phyloP scores from a whole-genome alignment of 1,140 invertebrate genomes.

The Neodiprion virginianus region DNA sequence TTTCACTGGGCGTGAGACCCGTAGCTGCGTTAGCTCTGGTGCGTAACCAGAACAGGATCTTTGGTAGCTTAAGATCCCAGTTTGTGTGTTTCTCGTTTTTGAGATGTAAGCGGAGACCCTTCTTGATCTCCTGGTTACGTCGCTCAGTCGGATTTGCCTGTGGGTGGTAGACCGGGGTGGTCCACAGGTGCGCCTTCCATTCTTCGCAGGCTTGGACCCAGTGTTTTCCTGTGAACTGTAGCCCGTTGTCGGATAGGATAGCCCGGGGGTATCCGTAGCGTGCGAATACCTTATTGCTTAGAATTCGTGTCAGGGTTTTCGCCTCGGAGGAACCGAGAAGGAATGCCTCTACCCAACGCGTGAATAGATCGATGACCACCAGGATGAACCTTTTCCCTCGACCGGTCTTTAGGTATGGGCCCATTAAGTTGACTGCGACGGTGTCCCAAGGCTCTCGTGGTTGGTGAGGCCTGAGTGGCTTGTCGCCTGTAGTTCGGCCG shows the following conservation, averaged over 20 bases:
- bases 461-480: conserved; percentile 9
- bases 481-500: conserved; percentile 7
- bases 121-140: conserved; percentile 38
- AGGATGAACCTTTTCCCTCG: conserved; percentile 28
- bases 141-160: conserved; percentile 39
- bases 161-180: conserved; percentile 40
- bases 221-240: conserved; percentile 28
- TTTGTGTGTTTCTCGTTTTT: conserved; percentile 18
- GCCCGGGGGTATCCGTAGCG: conserved; percentile 35
- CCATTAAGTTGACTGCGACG: conserved; percentile 32
- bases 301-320: conserved; percentile 8
- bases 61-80: conserved; percentile 23
- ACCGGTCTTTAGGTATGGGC: conserved; percentile 31
- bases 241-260: conserved; percentile 39
- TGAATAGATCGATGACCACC: conserved; percentile 35
- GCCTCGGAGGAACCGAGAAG: conserved; percentile 25
- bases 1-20: conserved; percentile 24
- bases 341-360: conserved; percentile 35
- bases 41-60: conserved; percentile 28
- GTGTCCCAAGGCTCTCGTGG: conserved; percentile 27
- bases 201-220: conserved; percentile 15
- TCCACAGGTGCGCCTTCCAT: conserved; percentile 25
- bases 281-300: conserved; percentile 37
- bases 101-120: conserved; percentile 30
- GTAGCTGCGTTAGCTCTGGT: conserved; percentile 29